A percentile compares a stretch with the other conserved stretches of the same genome.
Conservation (phyloP, 2,113 vertebrate genomes). For the Ploceus nigricollis region DNA sequence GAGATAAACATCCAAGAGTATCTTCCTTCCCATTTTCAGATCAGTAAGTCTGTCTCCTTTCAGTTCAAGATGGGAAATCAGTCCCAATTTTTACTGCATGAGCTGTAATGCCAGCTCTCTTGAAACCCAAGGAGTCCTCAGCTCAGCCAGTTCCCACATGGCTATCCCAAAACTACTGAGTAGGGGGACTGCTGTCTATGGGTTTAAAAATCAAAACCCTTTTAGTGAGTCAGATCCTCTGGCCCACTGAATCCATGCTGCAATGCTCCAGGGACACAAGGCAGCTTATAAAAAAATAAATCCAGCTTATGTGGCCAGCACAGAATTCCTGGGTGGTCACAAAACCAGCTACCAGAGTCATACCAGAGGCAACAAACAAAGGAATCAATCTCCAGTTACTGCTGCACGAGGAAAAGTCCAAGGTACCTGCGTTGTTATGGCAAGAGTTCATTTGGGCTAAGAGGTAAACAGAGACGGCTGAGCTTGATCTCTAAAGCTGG, state of each 20-base stretch:
- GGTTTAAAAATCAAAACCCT: neutral
- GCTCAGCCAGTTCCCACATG: neutral
- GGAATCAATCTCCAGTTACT: neutral
- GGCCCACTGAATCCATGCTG: neutral
- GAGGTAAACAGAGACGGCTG: neutral
- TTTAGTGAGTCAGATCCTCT: neutral
- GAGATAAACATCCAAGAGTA: neutral
- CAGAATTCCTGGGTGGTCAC: neutral
- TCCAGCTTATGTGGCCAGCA: fast-evolving
- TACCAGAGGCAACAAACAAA: neutral
- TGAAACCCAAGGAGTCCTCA: neutral
- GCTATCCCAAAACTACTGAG: neutral
- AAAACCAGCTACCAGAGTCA: neutral
- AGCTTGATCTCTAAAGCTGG: neutral
- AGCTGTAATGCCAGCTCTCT: neutral
- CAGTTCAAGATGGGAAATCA: neutral
- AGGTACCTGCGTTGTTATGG: neutral
- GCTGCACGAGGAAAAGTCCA: neutral
- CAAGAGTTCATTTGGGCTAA: neutral
- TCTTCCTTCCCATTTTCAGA: neutral
- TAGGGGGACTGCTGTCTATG: neutral
- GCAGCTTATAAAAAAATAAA: neutral
- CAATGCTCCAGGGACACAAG: neutral
- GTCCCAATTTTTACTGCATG: neutral
- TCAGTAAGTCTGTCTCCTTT: neutral